Percentiles rank a stretch among this genome's conserved stretches.
Conservation (phyloP, 1,140 invertebrate genomes). For the Cyrtorhinus lividipennis region DNA sequence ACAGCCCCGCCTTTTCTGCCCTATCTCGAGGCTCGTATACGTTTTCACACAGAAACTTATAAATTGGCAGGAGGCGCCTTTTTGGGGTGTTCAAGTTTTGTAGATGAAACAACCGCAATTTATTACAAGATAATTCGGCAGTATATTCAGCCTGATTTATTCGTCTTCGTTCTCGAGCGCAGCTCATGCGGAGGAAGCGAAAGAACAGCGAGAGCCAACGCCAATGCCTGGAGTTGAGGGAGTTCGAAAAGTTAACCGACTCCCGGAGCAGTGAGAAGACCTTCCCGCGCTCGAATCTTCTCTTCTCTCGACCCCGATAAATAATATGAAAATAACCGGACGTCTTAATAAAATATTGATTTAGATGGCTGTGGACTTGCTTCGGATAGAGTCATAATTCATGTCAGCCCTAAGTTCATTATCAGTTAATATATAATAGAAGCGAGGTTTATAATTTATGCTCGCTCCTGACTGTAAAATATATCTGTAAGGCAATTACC, state of each 20-base stretch:
- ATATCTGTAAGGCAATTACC: slow-evolving; percentile 16
- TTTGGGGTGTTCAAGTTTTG: background rate
- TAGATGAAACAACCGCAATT: background rate
- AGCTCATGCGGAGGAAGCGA: background rate
- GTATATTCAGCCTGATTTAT: background rate
- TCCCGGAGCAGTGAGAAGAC: background rate
- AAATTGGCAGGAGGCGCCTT: background rate
- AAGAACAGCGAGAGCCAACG: background rate
- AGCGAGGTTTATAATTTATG: slow-evolving; percentile 15
- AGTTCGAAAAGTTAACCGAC: background rate
- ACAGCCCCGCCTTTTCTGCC: no score
- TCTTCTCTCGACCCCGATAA: slow-evolving; percentile 1
- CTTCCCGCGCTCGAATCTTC: background rate
- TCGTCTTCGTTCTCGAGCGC: background rate
- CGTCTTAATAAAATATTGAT: slow-evolving; percentile 17
- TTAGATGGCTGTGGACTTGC: slow-evolving; percentile 14
- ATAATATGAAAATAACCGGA: slow-evolving; percentile 13
- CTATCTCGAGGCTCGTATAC: no score
- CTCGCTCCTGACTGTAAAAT: slow-evolving; percentile 14
- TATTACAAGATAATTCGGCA: background rate
- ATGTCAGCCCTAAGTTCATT: slow-evolving; percentile 12
- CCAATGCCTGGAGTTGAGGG: background rate
- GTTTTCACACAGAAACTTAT: background rate
- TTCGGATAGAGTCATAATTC: slow-evolving; percentile 13
- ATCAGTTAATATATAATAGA: slow-evolving; percentile 16